Percentiles rank a stretch among this genome's conserved stretches.
These are phyloP conservation scores for Strigamia crassipes DNA, from an alignment of 2,888 invertebrate genomes.

Conservation along the genomic window DNA sequence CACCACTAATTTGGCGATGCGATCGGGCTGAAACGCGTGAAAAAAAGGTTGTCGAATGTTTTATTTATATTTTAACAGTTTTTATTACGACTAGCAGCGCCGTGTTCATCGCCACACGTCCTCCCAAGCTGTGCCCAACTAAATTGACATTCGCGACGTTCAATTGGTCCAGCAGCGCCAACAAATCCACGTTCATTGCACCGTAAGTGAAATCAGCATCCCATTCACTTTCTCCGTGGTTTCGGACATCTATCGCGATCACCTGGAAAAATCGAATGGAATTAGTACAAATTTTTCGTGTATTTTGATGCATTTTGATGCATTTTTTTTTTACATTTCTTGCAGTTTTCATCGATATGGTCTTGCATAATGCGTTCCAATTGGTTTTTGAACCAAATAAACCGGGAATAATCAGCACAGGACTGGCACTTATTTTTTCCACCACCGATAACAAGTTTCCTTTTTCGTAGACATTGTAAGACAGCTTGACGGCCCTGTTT, in stretches of 20 bases:
- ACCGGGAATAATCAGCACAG: neutral
- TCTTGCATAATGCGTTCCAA: neutral
- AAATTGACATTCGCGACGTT: slow-evolving; percentile 10
- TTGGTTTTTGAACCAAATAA: neutral
- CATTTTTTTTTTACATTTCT: too few species aligned
- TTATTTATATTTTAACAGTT: too few species aligned
- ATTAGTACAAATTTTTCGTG: neutral
- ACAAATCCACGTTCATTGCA: neutral
- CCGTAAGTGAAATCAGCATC: neutral
- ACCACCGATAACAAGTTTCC: neutral
- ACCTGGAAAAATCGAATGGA: neutral
- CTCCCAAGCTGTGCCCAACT: slow-evolving; percentile 44
- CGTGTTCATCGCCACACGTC: slow-evolving; percentile 42
- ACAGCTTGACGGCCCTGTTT: neutral
- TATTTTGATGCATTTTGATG: neutral
- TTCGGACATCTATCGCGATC: neutral
- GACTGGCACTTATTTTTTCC: neutral
- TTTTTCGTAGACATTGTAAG: neutral
- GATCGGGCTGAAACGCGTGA: slow-evolving; percentile 48
- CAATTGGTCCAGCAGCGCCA: slow-evolving; percentile 25
- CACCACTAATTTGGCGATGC: slow-evolving; percentile 57
- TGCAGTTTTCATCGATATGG: neutral
- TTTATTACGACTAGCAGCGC: neutral
- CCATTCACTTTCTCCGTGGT: neutral
- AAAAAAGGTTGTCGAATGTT: too few species aligned